Evolutionary conservation across 2,797 vertebrate genomes (phyloP), one percentile per base, ranked within the genome.

Genomic region (Vespertilio murinus): DNA sequence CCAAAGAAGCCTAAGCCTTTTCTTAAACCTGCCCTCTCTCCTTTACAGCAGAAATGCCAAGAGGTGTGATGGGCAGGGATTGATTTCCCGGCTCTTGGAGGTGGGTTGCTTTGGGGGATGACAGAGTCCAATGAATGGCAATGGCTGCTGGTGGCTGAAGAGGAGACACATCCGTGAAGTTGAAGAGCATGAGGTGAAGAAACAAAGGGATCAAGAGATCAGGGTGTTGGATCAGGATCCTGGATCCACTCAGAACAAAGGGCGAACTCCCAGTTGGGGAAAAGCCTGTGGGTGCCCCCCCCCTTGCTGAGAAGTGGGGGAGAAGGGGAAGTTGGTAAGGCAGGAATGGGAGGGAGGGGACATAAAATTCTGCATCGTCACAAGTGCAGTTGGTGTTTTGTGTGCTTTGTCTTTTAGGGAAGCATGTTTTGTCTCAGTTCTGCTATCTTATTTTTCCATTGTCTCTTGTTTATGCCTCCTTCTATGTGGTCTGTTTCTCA

Each of bases 341-440:
- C 9, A 25, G 14, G 17, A 3, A 23, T 4, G 38, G 16, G n/a
- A 86, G 12, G 20, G 11, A 38, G 38, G 2, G 17, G 4, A 25
- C 17, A 0, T 5, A 8, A 17, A 8, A 20, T 38, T 6, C 83
- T 11, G 23, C 12, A 1, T 8, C 9, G 0, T 3, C 47, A 23
- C 33, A 56, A 28, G 65, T 25, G 8, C 17, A 9, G 14, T 2
- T 35, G 8, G 25, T 6, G 9, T n/a, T 71, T 70, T 23, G 47
- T 20, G 78, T 45, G 8, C 12, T 42, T 80, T 56, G 45, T 69
- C 77, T 61, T 65, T 54, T 80, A 77, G 33, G 42, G 85, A 73
- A 81, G 7, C n/a, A 33, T n/a, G 47, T 23, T 85, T 90, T 80
- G 38, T 71, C 54, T 88, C 90, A 71, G 65, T 59, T 75, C n/a